Base-by-base conservation (phyloP, 2,888 invertebrate genomes). In the Leptogaster cylindrica region DNA sequence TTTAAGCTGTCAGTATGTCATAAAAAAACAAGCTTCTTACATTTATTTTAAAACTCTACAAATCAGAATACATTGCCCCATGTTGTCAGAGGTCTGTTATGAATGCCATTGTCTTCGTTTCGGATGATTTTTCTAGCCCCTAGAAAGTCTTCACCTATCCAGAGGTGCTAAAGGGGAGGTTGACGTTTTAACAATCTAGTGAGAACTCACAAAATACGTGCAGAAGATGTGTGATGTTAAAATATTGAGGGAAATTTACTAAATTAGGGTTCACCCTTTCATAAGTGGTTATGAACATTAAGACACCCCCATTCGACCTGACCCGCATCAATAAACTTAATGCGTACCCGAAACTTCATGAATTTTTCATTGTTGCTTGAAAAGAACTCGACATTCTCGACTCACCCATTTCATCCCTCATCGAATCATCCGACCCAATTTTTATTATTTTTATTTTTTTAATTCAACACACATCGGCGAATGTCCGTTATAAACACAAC, bases 261-360 rank as follows among this genome's bases (percentile, higher is more conserved):
- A 58, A 58, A 58, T 58, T 36, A 58, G 58, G 58, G 58, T 58
- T 58, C 41, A 58, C 58, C 58, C 58, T 41, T 58, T 58, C 58
- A 58, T 58, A 58, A 58, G 58, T 58, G 58, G 58, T 58, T 58
- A 58, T 58, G 58, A 58, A 58, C 39, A 58, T 58, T 58, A 58
- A 27, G 58, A 5, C 58, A 25, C 58, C 20, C 36, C 25, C 58
- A 58, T 58, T 58, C 39, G 16, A 41, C 25, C 10, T 58, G 58
- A 58, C 58, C 58, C 58, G 41, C 58, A 58, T 58, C 58, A 58
- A 58, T 58, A 58, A 27, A 41, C 41, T 58, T 58, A 58, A 58
- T 39, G 25, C 27, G 33, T 23, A 14, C 8, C 7, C 50, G 27
- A 41, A 12, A 39, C 27, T 58, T 58, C 58, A 58, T 58, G 58